Conservation (phyloP, 2,113 vertebrate genomes). For the Corythornis cristatus region DNA sequence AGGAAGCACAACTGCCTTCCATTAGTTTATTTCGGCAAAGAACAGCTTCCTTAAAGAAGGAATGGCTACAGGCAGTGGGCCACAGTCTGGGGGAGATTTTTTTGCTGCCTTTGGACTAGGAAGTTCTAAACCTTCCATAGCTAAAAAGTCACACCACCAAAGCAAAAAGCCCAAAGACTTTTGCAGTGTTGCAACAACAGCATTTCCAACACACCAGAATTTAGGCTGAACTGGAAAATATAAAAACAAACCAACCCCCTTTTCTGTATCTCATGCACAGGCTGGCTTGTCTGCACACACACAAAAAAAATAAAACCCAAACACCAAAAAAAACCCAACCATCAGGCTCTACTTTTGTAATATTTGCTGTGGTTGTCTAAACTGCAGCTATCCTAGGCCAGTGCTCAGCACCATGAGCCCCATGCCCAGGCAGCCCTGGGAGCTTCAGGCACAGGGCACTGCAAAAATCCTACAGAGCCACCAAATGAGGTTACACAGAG, state of each 20-base stretch:
- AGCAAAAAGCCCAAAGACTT: not conserved
- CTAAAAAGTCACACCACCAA: not conserved
- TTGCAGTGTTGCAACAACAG: not conserved
- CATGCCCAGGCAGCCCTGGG: not conserved
- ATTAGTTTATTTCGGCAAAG: not conserved
- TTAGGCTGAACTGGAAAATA: not conserved
- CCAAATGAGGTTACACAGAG: not conserved
- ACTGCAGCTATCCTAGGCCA: not conserved
- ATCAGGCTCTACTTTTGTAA: not conserved
- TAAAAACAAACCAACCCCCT: not conserved
- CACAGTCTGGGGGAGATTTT: not conserved
- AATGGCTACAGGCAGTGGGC: accelerated
- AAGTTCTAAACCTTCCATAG: not conserved
- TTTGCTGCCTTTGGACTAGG: not conserved
- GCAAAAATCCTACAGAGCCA: not conserved
- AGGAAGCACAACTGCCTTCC: not conserved
- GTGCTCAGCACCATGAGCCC: not conserved
- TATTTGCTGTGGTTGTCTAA: too few species aligned
- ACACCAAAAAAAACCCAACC: not conserved
- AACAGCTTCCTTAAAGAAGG: not conserved
- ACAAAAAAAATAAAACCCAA: not conserved
- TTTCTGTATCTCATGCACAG: accelerated
- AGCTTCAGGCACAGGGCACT: not conserved
- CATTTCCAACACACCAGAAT: not conserved
- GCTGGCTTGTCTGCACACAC: not conserved